These are phyloP conservation scores for Gobius niger DNA, from an alignment of 2,113 vertebrate genomes.

Conservation along the genomic window DNA sequence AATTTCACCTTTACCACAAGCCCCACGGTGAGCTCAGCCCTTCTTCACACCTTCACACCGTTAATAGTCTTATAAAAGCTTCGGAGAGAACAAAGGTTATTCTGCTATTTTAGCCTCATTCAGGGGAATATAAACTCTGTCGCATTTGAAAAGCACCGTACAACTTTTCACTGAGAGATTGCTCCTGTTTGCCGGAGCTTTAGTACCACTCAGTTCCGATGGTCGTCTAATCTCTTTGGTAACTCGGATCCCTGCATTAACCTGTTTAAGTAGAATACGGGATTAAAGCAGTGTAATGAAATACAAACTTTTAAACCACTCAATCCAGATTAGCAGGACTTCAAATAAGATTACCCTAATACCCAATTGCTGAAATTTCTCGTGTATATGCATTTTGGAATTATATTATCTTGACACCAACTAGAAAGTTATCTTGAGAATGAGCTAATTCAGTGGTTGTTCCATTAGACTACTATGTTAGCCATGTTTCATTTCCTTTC, in stretches of 20 bases:
- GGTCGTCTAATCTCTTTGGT: not conserved
- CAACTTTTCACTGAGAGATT: not conserved
- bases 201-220: not conserved
- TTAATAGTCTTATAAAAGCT: slow-evolving; percentile 32
- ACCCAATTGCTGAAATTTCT: too few species aligned
- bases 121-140: not conserved
- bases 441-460: too few species aligned
- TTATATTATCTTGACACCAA: too few species aligned
- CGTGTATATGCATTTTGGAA: too few species aligned
- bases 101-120: slow-evolving; percentile 17
- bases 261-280: not conserved
- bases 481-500: too few species aligned
- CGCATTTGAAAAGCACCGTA: not conserved
- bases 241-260: not conserved
- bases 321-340: not conserved
- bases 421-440: too few species aligned
- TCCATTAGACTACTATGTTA: too few species aligned
- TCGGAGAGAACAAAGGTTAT: slow-evolving; percentile 21
- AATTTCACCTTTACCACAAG: slow-evolving; percentile 46
- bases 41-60: slow-evolving; percentile 6
- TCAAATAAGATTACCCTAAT: too few species aligned
- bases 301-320: not conserved
- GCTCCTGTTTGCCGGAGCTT: not conserved
- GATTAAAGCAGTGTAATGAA: not conserved
- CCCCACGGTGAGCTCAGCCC: slow-evolving; percentile 12